Base-by-base conservation (phyloP, 1,140 invertebrate species). In the Sycophaga agraensis region DNA sequence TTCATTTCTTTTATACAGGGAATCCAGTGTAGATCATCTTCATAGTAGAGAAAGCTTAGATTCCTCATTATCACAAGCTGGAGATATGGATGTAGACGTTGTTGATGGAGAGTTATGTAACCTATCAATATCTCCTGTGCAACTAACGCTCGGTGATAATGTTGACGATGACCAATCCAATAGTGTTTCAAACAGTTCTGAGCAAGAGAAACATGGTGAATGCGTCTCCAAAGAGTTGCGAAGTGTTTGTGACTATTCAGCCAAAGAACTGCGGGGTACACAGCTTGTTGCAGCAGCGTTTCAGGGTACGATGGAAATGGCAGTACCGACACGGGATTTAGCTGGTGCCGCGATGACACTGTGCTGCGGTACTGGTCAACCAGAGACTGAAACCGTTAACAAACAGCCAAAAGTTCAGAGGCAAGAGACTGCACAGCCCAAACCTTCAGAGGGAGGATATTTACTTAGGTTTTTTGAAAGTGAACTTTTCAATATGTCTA, bases 401-500 rank as follows among this genome's bases (percentile, higher is more conserved):
- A 73, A 73, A 55, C 69, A 72, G 28, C 60, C 68, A 6, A 73
- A 75, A 42, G 14, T 70, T 6, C 69, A 71, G 17, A 69, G 72
- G 43, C 75, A 79, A 46, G 73, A 78, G 57, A 80, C 73, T 8
- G 73, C 70, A 26, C 78, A 80, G 53, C 78, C 78, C 24, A 80
- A 81, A 63, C 73, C 79, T 1, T 71, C 74, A 21, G 78, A 80
- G 31, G 78, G 77, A 22, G 80, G 89, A 78, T n/a, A n/a, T n/a
- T 82, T 99, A 50, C 82, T 98, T 59, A 83, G 96, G 67, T 84
- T 99, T 68, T 97, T 99, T 73, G 95, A 99, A 79, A 97, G 95
- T 65, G 94, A 94, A 82, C 85, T 97, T 56, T 99, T 99, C 78
- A 93, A 98, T 76, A 97, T 98, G 87, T 93, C 93, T 59, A 97